Conservation (phyloP, 2,113 vertebrate genomes). For the Amphilophus citrinellus region DNA sequence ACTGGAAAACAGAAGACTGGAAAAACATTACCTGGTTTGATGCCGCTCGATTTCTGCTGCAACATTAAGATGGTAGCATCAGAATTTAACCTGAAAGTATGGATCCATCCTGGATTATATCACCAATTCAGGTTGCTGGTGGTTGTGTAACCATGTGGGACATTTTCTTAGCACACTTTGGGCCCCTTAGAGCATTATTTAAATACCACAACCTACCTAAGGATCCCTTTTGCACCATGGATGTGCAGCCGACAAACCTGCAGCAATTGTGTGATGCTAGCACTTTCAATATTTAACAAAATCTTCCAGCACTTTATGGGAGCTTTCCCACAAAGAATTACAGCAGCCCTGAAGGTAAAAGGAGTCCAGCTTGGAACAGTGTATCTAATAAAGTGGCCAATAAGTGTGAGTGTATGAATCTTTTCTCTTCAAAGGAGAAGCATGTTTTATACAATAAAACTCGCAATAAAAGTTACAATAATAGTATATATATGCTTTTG, state of each 20-base stretch:
- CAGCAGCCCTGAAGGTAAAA: not conserved
- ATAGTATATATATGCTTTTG: not conserved
- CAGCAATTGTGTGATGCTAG: not conserved
- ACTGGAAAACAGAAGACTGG: too few species aligned
- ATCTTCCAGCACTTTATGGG: not conserved
- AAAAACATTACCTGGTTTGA: too few species aligned
- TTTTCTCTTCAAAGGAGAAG: not conserved
- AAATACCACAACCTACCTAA: too few species aligned
- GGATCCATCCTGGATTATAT: not conserved
- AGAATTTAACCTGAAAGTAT: not conserved
- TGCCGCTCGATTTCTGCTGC: not conserved
- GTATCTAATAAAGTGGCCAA: not conserved
- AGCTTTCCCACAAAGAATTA: fast-evolving
- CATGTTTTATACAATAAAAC: not conserved
- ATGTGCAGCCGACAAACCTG: not conserved
- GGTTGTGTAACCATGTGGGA: not conserved
- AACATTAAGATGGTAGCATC: fast-evolving
- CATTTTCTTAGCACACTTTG: fast-evolving
- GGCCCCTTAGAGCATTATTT: not conserved
- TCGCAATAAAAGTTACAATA: not conserved
- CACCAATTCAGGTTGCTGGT: not conserved
- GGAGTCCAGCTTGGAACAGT: not conserved
- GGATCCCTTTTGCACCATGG: fast-evolving
- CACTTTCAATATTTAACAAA: not conserved
- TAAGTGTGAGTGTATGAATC: not conserved